Percentiles rank a stretch among this genome's conserved stretches.
Evolutionary conservation across 2,797 vertebrate species (phyloP).

Genomic region (Pachyuromys duprasi): DNA sequence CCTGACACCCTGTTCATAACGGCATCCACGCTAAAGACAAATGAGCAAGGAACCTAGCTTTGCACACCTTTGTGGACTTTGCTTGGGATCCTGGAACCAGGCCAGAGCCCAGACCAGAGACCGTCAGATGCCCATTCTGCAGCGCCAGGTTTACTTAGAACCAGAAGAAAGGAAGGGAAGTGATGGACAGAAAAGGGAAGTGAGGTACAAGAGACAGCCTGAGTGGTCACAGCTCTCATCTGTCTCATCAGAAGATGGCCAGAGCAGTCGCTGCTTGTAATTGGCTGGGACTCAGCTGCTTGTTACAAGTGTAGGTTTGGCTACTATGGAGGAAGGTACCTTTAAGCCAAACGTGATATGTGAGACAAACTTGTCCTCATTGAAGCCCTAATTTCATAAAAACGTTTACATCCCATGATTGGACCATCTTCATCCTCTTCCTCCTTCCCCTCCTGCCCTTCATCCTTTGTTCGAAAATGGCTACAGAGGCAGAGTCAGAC

Average conservation of each 20-base stretch:
- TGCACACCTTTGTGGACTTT: neutral
- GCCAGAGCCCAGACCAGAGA: neutral
- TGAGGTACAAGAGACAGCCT: neutral
- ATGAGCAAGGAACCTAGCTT: neutral
- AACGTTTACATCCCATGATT: neutral
- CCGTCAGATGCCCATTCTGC: neutral
- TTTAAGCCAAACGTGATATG: neutral
- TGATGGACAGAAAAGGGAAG: neutral
- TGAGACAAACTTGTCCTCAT: neutral
- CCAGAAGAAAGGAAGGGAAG: neutral
- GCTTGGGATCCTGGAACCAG: neutral
- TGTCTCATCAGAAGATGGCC: neutral
- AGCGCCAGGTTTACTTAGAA: neutral
- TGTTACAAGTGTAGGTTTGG: neutral
- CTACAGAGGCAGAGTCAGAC: neutral
- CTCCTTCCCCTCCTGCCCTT: neutral
- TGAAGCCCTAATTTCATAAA: slow-evolving; percentile 8
- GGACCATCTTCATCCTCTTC: neutral
- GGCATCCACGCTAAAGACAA: neutral
- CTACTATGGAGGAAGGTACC: neutral
- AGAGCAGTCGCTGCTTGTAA: neutral
- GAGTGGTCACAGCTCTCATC: neutral
- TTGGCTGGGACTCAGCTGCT: neutral
- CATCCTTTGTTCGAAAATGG: neutral
- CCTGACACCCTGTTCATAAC: neutral